phyloP scores from a whole-genome alignment of 2,888 invertebrate genomes.

The Platycnemis pennipes region DNA sequence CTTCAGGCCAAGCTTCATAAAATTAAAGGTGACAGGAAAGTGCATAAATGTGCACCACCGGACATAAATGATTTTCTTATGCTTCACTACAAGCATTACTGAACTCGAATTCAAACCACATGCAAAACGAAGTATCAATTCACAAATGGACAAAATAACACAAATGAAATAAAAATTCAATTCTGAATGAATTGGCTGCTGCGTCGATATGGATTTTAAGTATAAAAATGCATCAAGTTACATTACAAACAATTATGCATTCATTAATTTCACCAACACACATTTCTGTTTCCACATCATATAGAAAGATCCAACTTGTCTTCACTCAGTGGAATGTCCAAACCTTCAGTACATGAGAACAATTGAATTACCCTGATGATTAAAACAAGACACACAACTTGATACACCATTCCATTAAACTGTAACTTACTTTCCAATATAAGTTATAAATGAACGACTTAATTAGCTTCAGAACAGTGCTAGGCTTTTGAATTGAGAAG shows the following conservation, averaged over 20 bases:
- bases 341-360: constrained; percentile 43
- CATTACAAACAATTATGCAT: constrained; percentile 62
- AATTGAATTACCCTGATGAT: constrained; percentile 52
- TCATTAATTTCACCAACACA: constrained; percentile 49
- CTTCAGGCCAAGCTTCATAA: not conserved
- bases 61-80: not conserved
- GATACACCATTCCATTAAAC: constrained; percentile 55
- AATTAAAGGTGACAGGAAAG: not conserved
- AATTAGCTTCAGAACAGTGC: constrained; percentile 59
- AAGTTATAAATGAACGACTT: constrained; percentile 36
- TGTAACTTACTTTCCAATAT: constrained; percentile 32
- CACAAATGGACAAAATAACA: not conserved
- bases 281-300: constrained; percentile 47
- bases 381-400: constrained; percentile 54
- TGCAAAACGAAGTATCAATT: not conserved
- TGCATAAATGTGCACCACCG: not conserved
- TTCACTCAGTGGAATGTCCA: constrained; percentile 65
- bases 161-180: constrained; percentile 16
- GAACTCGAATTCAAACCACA: not conserved
- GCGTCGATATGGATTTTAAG: constrained; percentile 36
- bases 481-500: constrained; percentile 45
- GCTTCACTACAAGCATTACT: not conserved
- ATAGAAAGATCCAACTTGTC: not conserved
- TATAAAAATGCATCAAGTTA: constrained; percentile 59
- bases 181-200: not conserved